Evolutionary conservation across 2,113 vertebrate species (phyloP).

Genomic region (Corvus moneduloides): DNA sequence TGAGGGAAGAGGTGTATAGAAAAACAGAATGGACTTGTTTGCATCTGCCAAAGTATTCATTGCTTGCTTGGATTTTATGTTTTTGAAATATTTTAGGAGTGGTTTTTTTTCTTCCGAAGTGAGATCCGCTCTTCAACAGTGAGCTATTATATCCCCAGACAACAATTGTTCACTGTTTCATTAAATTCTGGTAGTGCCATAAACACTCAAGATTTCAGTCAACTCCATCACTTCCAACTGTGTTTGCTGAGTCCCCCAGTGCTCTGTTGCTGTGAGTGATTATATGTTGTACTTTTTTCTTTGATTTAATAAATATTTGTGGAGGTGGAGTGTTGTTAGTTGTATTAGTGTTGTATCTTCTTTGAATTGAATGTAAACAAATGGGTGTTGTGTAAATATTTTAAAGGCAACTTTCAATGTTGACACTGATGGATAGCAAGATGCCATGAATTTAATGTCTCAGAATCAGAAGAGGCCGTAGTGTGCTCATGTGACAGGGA

Average conservation of each 20-base stretch:
- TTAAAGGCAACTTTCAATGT: background rate
- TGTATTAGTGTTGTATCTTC: background rate
- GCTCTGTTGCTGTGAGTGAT: background rate
- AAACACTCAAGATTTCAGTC: background rate
- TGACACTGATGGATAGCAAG: background rate
- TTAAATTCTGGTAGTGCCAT: background rate
- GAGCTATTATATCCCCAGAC: background rate
- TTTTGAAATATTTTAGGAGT: background rate
- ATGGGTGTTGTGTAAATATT: background rate
- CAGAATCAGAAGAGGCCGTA: background rate
- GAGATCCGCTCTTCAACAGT: background rate
- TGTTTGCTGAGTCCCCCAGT: background rate
- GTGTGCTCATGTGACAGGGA: background rate
- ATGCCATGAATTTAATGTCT: background rate
- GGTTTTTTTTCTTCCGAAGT: background rate
- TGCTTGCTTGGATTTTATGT: background rate
- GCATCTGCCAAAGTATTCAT: background rate
- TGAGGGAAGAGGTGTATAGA: background rate
- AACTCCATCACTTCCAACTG: background rate
- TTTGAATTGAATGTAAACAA: background rate
- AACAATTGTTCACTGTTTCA: background rate
- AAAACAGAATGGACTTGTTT: background rate
- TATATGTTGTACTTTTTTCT: background rate
- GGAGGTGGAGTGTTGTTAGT: background rate
- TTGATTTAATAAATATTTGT: background rate